phyloP scores from a whole-genome alignment of 2,888 invertebrate genomes.

The Rhagophthalmus giganteus region DNA sequence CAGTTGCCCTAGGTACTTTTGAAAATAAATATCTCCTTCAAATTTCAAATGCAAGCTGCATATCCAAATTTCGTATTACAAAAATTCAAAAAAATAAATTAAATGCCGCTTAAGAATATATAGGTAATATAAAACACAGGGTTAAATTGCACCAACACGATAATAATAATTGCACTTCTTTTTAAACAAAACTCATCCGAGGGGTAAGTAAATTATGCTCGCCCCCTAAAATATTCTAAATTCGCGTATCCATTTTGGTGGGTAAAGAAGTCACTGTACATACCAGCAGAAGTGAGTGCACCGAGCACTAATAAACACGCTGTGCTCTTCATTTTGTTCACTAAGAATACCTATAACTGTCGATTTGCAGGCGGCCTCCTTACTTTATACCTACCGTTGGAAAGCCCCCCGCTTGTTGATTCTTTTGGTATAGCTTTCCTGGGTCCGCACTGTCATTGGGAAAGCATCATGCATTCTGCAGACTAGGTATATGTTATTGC shows the following conservation, averaged over 20 bases:
- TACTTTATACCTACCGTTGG: constrained; percentile 49
- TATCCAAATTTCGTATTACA: too few relatives aligned
- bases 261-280: constrained; percentile 39
- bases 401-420: constrained; percentile 33
- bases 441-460: constrained; percentile 19
- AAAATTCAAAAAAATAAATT: too few relatives aligned
- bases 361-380: constrained; percentile 43
- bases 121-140: too few relatives aligned
- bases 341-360: constrained; percentile 45
- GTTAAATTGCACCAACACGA: background rate
- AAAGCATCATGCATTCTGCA: constrained; percentile 28
- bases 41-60: too few relatives aligned
- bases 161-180: too few relatives aligned
- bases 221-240: constrained; percentile 6
- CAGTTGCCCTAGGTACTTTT: too few relatives aligned
- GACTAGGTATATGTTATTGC: background rate
- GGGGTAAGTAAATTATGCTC: too few relatives aligned
- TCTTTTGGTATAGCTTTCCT: constrained; percentile 23
- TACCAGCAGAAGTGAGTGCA: constrained; percentile 55
- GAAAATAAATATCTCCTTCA: too few relatives aligned
- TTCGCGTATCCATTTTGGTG: constrained; percentile 14
- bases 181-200: too few relatives aligned
- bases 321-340: constrained; percentile 52
- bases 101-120: too few relatives aligned
- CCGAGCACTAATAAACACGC: constrained; percentile 54